Evolutionary conservation across 2,888 invertebrate genomes (phyloP).

Genomic region (Orthosia gothica): DNA sequence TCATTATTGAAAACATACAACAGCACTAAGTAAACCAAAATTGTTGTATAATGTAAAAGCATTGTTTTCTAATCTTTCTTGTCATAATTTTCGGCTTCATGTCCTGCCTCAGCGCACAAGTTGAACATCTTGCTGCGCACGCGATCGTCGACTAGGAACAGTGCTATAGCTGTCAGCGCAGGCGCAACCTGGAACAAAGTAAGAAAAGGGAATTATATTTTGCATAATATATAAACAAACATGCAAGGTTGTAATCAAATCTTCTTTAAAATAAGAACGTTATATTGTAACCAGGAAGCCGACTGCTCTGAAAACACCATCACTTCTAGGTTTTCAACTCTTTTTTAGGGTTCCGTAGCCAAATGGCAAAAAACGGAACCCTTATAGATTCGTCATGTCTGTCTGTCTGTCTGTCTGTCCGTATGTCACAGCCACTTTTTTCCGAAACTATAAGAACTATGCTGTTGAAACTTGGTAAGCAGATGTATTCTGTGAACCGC

Average conservation of each 20-base stretch:
- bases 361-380: too few species aligned
- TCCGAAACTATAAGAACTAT: too few species aligned
- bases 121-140: constrained; percentile 74
- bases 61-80: constrained; percentile 60
- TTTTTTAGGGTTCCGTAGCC: too few species aligned
- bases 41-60: too few species aligned
- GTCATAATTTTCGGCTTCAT: constrained; percentile 44
- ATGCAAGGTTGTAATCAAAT: neutral
- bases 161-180: constrained; percentile 70
- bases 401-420: too few species aligned
- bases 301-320: neutral
- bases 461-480: too few species aligned
- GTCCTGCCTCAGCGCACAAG: constrained; percentile 26
- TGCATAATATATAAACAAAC: neutral
- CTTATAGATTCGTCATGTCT: too few species aligned
- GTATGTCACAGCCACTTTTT: too few species aligned
- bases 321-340: too few species aligned
- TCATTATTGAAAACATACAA: neutral
- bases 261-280: neutral
- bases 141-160: constrained; percentile 73
- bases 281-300: neutral
- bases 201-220: neutral
- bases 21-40: too few species aligned
- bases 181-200: constrained; percentile 76
- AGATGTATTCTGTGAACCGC: too few species aligned